phyloP scores from a whole-genome alignment of 2,888 invertebrate species.

The Stratiomys singularior region DNA sequence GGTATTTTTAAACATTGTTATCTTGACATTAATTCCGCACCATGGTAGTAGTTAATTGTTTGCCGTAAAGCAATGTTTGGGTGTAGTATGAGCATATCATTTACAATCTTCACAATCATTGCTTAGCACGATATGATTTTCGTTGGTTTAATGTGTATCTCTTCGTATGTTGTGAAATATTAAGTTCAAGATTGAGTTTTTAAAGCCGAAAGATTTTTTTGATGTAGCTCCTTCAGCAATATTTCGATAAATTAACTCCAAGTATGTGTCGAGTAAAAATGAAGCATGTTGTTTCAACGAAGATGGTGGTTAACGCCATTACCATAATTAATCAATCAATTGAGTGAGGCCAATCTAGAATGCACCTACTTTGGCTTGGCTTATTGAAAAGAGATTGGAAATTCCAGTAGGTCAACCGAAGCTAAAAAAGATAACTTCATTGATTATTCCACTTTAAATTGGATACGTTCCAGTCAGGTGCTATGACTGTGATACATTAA shows the following conservation, averaged over 20 bases:
- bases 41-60: slow-evolving; percentile 11
- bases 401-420: neutral
- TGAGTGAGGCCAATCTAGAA: neutral
- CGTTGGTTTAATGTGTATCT: neutral
- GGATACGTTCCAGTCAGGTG: too few relatives aligned
- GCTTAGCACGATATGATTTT: neutral
- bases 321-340: neutral
- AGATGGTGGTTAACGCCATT: neutral
- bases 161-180: neutral
- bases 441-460: too few relatives aligned
- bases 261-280: neutral
- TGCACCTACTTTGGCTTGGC: neutral
- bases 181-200: neutral
- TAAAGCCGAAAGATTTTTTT: neutral
- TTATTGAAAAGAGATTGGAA: neutral
- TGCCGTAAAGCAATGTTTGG: neutral
- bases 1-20: neutral
- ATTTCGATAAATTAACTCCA: neutral
- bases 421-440: too few relatives aligned
- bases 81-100: slow-evolving; percentile 5
- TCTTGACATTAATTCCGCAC: slow-evolving; percentile 18
- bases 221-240: neutral
- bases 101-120: neutral
- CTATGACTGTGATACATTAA: too few relatives aligned
- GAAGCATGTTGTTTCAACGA: slow-evolving; percentile 10